Conservation (phyloP, 2,888 invertebrate genomes). For the Palloptera scutellata region DNA sequence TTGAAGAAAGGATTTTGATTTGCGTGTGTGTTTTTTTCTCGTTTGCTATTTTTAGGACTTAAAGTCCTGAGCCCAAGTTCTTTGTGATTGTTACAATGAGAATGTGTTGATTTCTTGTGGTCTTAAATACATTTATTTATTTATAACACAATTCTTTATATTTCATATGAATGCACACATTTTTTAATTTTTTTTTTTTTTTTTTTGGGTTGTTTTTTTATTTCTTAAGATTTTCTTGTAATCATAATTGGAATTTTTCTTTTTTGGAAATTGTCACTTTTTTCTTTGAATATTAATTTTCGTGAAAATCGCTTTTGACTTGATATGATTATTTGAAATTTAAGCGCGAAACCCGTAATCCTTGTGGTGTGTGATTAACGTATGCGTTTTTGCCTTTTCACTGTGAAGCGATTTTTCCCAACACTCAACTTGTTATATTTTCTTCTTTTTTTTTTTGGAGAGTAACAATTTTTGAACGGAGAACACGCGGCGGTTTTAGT, state of each 20-base stretch:
- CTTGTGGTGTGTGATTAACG: constrained; percentile 39
- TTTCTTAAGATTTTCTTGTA: constrained; percentile 28
- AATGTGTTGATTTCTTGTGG: background rate
- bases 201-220: constrained; percentile 3
- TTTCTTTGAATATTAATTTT: constrained; percentile 26
- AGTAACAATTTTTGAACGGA: constrained; percentile 27
- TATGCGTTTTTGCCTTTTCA: constrained; percentile 25
- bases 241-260: constrained; percentile 24
- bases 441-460: constrained; percentile 35
- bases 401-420: constrained; percentile 30
- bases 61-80: constrained; percentile 18
- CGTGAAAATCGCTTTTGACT: constrained; percentile 36
- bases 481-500: too few relatives aligned
- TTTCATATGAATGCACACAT: constrained; percentile 18
- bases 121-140: background rate
- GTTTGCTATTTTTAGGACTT: constrained; percentile 4
- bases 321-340: constrained; percentile 16
- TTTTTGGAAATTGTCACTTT: constrained; percentile 36
- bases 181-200: constrained; percentile 13
- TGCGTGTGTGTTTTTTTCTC: background rate
- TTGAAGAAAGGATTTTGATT: constrained; percentile 18
- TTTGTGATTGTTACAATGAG: background rate
- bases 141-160: background rate
- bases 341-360: constrained; percentile 48
- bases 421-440: constrained; percentile 5